Percentiles rank a stretch among this genome's conserved stretches.
phyloP scores from a whole-genome alignment of 2,888 invertebrate species.

The Chymomyza amoena region DNA sequence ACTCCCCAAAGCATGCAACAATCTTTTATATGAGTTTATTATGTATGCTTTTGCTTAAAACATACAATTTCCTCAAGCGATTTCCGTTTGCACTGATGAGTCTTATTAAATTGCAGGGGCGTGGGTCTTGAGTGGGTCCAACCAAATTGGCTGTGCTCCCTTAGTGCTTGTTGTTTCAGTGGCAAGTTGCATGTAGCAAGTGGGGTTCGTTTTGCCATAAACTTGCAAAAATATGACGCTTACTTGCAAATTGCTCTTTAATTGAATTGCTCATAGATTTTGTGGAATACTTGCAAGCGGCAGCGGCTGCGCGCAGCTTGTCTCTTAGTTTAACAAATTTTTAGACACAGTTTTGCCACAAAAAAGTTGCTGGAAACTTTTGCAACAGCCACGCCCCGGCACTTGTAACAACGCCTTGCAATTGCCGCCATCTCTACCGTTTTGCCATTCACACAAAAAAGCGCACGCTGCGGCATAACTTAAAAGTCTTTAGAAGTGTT shows the following conservation, averaged over 20 bases:
- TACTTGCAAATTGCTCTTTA: conserved; percentile 67
- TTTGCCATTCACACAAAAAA: neutral
- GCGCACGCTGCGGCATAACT: conserved; percentile 41
- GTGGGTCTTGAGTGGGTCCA: neutral
- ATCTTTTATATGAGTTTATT: conserved; percentile 74
- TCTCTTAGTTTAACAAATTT: neutral
- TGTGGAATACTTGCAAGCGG: conserved; percentile 11
- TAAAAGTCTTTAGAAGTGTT: conserved; percentile 60
- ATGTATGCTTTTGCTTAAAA: conserved; percentile 68
- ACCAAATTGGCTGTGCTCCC: conserved; percentile 16
- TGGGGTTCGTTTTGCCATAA: conserved; percentile 46
- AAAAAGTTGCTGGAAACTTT: conserved; percentile 6
- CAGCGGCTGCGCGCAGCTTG: neutral
- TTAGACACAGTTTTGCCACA: conserved; percentile 1
- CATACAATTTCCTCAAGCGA: conserved; percentile 74
- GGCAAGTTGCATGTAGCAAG: neutral
- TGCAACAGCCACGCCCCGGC: neutral
- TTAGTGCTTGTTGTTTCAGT: neutral
- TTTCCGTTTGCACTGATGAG: conserved; percentile 72
- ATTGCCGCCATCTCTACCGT: conserved; percentile 1
- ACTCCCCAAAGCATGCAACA: conserved; percentile 54
- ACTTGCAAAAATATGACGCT: conserved; percentile 58
- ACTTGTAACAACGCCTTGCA: conserved; percentile 27
- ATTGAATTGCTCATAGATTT: conserved; percentile 67
- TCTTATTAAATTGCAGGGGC: conserved; percentile 60